phyloP scores from a whole-genome alignment of 2,888 invertebrate species.

The Drosophila demipolita region DNA sequence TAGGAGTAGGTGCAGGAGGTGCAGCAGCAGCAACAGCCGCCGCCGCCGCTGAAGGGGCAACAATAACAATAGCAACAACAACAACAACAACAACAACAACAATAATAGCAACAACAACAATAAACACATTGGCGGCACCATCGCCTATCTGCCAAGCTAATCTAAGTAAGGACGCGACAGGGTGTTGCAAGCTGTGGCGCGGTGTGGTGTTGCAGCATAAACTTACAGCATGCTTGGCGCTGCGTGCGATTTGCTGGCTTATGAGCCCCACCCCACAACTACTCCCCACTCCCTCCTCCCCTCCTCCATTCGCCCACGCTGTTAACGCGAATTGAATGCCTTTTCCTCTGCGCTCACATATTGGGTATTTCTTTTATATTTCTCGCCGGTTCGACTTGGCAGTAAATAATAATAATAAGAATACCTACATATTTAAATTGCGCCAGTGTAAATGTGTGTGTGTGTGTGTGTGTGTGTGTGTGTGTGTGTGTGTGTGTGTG shows the following conservation, averaged over 20 bases:
- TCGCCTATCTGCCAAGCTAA: conserved; percentile 72
- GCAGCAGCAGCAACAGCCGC: conserved; percentile 19
- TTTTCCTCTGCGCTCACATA: conserved; percentile 31
- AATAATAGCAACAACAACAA: conserved; percentile 18
- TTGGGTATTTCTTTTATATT: conserved; percentile 31
- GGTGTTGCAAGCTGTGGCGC: not conserved
- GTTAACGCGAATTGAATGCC: conserved; percentile 8
- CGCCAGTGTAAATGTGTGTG: conserved; percentile 12
- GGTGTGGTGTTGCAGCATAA: conserved; percentile 1
- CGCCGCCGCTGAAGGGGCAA: conserved; percentile 42
- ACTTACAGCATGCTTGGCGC: conserved; percentile 30
- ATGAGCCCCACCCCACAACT: conserved; percentile 1
- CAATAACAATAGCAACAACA: conserved; percentile 16
- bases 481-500: conserved; percentile 7
- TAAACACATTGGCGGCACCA: conserved; percentile 44
- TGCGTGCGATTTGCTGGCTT: conserved; percentile 69
- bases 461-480: conserved; percentile 10
- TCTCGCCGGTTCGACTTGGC: conserved; percentile 36
- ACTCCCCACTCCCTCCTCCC: not conserved
- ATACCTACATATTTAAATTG: conserved; percentile 75
- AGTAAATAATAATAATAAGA: conserved; percentile 78
- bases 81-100: not conserved
- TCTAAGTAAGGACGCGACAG: conserved; percentile 46
- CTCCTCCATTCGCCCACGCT: not conserved
- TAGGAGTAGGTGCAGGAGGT: conserved; percentile 36